These are phyloP conservation scores for Psococerastis gibbosa DNA, from an alignment of 2,888 invertebrate species.

Conservation along the genomic window DNA sequence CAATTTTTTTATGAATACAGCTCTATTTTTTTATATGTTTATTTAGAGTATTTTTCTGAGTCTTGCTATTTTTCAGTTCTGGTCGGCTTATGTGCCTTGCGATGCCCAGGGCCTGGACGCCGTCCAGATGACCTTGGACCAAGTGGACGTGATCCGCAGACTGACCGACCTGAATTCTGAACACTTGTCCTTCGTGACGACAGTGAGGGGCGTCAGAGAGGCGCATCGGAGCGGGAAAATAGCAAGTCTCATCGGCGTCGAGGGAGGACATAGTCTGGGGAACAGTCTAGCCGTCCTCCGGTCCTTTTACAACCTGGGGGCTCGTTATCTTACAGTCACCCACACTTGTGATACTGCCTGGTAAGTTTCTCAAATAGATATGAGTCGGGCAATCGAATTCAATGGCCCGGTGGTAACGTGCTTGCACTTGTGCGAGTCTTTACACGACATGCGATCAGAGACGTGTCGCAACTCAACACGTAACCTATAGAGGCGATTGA, in stretches of 20 bases:
- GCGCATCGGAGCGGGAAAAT: constrained; percentile 60
- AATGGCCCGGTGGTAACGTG: too few relatives aligned
- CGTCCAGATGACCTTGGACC: constrained; percentile 66
- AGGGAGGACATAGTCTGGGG: constrained; percentile 82
- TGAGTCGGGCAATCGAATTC: too few relatives aligned
- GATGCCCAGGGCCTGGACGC: constrained; percentile 67
- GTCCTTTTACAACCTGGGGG: constrained; percentile 77
- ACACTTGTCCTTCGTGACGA: constrained; percentile 51
- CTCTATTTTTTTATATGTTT: too few relatives aligned
- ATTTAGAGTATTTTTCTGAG: neutral
- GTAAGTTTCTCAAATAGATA: too few relatives aligned
- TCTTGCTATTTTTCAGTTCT: constrained; percentile 30
- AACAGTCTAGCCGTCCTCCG: constrained; percentile 74
- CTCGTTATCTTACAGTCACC: constrained; percentile 71
- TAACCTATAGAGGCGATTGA: too few relatives aligned
- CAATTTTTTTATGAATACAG: too few relatives aligned
- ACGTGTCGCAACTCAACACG: too few relatives aligned
- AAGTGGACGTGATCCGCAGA: constrained; percentile 66
- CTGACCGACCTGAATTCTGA: constrained; percentile 53
- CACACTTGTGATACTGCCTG: constrained; percentile 85
- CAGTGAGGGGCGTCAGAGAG: constrained; percentile 42
- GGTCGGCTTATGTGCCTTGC: constrained; percentile 77
- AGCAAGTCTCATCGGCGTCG: constrained; percentile 76
- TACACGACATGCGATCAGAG: too few relatives aligned
- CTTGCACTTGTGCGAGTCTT: too few relatives aligned